Conservation (phyloP, 2,797 vertebrate genomes). For the Nannoperca obscura region DNA sequence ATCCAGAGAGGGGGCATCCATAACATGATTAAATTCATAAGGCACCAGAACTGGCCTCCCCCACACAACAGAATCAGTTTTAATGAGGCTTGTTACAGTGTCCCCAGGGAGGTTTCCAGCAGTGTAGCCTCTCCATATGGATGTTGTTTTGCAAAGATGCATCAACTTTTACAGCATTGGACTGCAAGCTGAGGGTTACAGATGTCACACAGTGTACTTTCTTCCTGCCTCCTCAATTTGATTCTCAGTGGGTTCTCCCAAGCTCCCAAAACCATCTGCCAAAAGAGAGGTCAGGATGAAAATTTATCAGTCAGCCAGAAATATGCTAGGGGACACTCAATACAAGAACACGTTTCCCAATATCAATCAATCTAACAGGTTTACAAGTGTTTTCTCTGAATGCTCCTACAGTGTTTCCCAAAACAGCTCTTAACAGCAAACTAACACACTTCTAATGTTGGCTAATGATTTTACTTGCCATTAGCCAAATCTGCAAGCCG, state of each 20-base stretch:
- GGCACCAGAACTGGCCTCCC: conserved; percentile 4
- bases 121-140: conserved; percentile 7
- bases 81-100: conserved; percentile 40
- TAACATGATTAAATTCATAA: conserved; percentile 41
- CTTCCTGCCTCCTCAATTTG: conserved; percentile 1
- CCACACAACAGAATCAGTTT: conserved; percentile 32
- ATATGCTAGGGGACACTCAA: background rate
- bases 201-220: background rate
- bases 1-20: background rate
- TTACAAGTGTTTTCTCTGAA: background rate
- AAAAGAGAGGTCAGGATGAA: background rate
- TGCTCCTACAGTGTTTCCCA: background rate
- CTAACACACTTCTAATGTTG: background rate
- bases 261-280: background rate
- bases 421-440: background rate
- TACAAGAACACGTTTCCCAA: background rate
- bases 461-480: background rate
- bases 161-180: background rate
- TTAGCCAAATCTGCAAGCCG: background rate
- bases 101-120: conserved; percentile 22
- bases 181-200: conserved; percentile 20
- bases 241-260: background rate
- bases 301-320: background rate
- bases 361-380: background rate
- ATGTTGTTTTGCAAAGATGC: conserved; percentile 29